These are phyloP conservation scores for Ageneiosus marmoratus DNA, from an alignment of 2,113 vertebrate species.

Conservation along the genomic window DNA sequence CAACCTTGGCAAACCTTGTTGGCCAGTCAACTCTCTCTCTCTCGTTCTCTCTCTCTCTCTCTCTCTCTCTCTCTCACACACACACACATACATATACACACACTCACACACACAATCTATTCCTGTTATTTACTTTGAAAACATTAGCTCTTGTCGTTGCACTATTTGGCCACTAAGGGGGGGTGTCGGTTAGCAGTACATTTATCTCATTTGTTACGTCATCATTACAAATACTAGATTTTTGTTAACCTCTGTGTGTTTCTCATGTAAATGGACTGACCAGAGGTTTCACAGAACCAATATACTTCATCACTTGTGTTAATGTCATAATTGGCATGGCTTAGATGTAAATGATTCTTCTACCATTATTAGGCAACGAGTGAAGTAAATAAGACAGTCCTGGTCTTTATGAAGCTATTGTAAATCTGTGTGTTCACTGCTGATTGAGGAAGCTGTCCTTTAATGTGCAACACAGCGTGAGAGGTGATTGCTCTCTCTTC, in stretches of 20 bases:
- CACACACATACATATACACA: background rate
- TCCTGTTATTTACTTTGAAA: background rate
- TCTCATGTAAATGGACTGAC: background rate
- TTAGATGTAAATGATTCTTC: background rate
- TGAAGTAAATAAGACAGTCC: background rate
- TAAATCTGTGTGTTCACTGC: conserved; percentile 35
- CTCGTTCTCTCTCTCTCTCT: too few species aligned
- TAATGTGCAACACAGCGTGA: conserved; percentile 81
- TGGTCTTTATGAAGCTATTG: background rate
- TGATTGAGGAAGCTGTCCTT: conserved; percentile 78
- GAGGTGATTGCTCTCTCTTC: conserved; percentile 69
- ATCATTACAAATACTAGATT: background rate
- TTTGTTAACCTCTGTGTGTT: conserved; percentile 13
- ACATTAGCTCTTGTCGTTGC: conserved; percentile 15
- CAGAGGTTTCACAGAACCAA: background rate
- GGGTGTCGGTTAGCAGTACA: conserved; percentile 43
- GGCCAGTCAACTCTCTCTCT: too few species aligned
- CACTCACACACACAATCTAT: background rate
- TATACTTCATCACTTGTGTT: background rate
- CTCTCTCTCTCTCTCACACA: background rate
- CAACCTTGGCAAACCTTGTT: background rate
- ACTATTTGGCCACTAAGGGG: conserved; percentile 59
- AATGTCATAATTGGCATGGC: background rate
- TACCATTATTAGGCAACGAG: too few species aligned
- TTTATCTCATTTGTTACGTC: background rate